A percentile compares a stretch with the other conserved stretches of the same genome.
Conservation (phyloP, 2,888 invertebrate genomes). For the Melieria crassipennis region DNA sequence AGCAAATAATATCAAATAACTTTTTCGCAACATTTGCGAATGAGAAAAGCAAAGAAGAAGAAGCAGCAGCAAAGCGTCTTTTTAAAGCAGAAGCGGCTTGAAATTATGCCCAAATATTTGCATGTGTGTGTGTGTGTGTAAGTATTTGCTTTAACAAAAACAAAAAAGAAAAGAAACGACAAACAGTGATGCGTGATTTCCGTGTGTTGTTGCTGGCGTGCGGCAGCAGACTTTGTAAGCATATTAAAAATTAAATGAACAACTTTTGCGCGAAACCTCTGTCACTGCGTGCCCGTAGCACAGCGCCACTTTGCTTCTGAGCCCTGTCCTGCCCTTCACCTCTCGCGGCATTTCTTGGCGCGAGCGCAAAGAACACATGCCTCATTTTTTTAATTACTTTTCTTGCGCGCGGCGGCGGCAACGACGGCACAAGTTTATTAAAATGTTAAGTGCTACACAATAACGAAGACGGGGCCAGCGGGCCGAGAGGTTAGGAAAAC, state of each 20-base stretch:
- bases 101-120: background rate
- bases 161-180: constrained; percentile 1
- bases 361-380: constrained; percentile 9
- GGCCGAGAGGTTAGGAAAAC: background rate
- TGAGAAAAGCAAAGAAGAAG: background rate
- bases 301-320: no score
- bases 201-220: no score
- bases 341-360: no score
- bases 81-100: no score
- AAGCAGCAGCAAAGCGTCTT: constrained; percentile 1
- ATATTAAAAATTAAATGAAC: no score
- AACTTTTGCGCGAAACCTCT: no score
- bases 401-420: background rate
- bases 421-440: constrained; percentile 28
- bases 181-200: background rate
- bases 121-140: background rate
- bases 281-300: no score
- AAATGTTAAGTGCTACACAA: constrained; percentile 30
- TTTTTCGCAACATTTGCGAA: constrained; percentile 6
- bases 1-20: constrained; percentile 31
- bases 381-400: constrained; percentile 32
- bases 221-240: no score
- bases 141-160: background rate
- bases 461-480: background rate
- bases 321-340: no score